phyloP scores from a whole-genome alignment of 1,140 invertebrate species.

The Temnothorax longispinosus region DNA sequence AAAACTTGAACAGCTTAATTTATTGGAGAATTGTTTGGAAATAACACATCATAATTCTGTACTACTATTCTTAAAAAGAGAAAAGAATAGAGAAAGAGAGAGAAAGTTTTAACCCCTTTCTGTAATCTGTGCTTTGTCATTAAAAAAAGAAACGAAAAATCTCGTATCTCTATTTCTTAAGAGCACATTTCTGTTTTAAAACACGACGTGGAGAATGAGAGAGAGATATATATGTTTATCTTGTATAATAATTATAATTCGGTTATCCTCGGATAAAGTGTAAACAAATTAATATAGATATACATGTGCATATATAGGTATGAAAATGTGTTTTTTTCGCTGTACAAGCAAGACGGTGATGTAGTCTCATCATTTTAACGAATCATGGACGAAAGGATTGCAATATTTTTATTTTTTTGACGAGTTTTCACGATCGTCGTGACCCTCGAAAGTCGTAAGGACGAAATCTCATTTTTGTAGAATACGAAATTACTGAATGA shows the following conservation, averaged over 20 bases:
- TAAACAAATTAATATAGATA: constrained; percentile 18
- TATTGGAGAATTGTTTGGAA: neutral
- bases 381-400: neutral
- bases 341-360: constrained; percentile 2
- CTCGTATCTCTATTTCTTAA: neutral
- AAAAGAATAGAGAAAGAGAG: no score
- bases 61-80: neutral
- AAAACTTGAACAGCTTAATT: neutral
- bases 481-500: neutral
- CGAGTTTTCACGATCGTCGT: no score
- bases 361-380: neutral
- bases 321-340: neutral
- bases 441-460: neutral
- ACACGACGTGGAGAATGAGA: neutral
- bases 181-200: neutral
- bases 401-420: neutral
- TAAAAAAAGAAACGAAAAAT: neutral
- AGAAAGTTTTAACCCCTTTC: neutral
- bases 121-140: neutral
- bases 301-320: constrained; percentile 16
- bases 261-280: neutral
- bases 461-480: neutral
- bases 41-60: neutral
- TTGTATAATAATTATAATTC: constrained; percentile 31
- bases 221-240: neutral